Evolutionary conservation across 2,113 vertebrate genomes (phyloP).

Genomic region (Cyanoliseus patagonus): DNA sequence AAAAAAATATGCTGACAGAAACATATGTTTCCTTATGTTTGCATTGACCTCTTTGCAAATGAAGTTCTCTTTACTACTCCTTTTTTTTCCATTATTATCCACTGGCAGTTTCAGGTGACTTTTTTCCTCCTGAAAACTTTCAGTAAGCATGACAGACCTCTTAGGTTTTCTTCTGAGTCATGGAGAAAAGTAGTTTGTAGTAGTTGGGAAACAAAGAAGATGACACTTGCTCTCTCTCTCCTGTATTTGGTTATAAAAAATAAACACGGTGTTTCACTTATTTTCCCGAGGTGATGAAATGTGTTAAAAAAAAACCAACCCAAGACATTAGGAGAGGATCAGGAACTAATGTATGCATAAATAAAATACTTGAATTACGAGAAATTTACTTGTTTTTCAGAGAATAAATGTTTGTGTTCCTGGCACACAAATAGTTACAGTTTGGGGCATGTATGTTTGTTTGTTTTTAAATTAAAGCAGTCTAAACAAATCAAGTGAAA

Average conservation of each 20-base stretch:
- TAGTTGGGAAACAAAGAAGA: background rate
- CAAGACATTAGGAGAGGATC: background rate
- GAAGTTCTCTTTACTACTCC: background rate
- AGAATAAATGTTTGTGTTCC: background rate
- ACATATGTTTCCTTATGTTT: background rate
- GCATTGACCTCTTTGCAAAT: background rate
- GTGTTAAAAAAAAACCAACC: background rate
- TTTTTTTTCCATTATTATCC: background rate
- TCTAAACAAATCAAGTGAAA: slow-evolving; percentile 1
- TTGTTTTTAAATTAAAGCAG: slow-evolving; percentile 14
- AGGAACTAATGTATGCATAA: background rate
- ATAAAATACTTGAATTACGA: background rate
- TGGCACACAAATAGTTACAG: background rate
- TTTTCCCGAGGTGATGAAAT: background rate
- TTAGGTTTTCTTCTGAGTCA: background rate
- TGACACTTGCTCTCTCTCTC: background rate
- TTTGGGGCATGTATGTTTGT: background rate
- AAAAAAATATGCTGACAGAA: background rate
- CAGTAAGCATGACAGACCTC: background rate
- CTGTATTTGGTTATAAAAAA: background rate
- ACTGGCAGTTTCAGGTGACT: background rate
- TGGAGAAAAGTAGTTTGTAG: background rate
- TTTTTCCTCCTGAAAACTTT: background rate
- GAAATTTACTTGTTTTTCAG: background rate
- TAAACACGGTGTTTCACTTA: background rate